Evolutionary conservation across 2,113 vertebrate species (phyloP).

Genomic region (Lampris incognitus): DNA sequence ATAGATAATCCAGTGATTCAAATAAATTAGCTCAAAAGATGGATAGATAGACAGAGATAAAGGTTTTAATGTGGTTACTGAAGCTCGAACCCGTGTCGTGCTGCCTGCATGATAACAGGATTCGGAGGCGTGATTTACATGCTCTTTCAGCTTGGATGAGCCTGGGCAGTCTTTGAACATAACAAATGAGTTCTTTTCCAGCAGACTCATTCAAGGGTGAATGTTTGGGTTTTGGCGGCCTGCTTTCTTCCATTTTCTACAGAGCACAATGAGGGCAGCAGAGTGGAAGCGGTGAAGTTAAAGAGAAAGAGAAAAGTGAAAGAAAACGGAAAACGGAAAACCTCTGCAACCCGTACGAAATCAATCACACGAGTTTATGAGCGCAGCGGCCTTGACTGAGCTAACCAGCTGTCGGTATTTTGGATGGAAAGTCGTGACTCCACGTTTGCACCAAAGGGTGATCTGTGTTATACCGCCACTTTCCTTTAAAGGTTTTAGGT

Average conservation of each 20-base stretch:
- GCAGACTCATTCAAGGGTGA: conserved; percentile 30
- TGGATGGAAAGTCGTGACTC: neutral
- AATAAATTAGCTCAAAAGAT: too few relatives aligned
- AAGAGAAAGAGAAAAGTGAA: neutral
- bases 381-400: neutral
- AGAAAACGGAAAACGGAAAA: conserved; percentile 1
- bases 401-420: too few relatives aligned
- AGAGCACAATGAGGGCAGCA: conserved; percentile 2
- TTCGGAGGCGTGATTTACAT: neutral
- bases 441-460: neutral
- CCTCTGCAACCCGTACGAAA: neutral
- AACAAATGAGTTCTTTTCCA: conserved; percentile 23
- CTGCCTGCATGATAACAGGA: neutral
- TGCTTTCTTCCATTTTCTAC: conserved; percentile 25
- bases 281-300: neutral
- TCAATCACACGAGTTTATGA: neutral
- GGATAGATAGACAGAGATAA: too few relatives aligned
- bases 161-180: conserved; percentile 16
- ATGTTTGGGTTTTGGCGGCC: conserved; percentile 24
- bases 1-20: too few relatives aligned
- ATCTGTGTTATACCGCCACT: too few relatives aligned
- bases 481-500: too few relatives aligned
- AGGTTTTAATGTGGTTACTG: too few relatives aligned
- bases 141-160: conserved; percentile 15
- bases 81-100: neutral